Evolutionary conservation across 2,797 vertebrate species (phyloP), one percentile per base, ranked within the genome.

Genomic region (Typhlichthys subterraneus): DNA sequence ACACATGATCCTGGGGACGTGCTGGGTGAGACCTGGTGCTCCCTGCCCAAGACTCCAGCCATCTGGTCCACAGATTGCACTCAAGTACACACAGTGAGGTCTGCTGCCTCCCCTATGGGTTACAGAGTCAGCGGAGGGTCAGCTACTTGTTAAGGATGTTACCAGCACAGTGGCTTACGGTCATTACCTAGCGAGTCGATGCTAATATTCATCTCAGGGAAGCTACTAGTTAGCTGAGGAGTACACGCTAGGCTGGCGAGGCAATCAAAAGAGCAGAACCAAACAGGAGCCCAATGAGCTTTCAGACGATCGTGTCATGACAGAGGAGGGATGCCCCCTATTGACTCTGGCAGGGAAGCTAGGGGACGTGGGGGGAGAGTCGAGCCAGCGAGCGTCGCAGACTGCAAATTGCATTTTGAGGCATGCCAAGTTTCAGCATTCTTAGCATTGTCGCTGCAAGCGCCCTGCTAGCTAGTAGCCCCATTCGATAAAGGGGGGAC

Each of bases 251-350:
- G 49, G 9, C 53, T 19, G 52, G 61, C 5, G 61, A 59, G 51
- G 15, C 62, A 13, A 59, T 71, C 92, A 93, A 93, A 94, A 94
- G 91, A 91, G 88, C 89, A 84, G 88, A 91, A 87, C 88, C 90
- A 91, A 91, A 94, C 91, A 93, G 90, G 93, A 92, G 93, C 93
- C 93, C 91, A 93, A 96, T 95, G 95, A 95, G 94, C 94, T 94
- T 94, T 94, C 89, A 93, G 93, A 94, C 95, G 96, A 97, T 96
- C 95, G 96, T 95, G 94, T 96, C 95, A 94, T 93, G 95, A 96
- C 96, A 97, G 95, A 98, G 97, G 96, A 98, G 95, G 92, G 93
- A 95, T 98, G 96, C 95, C 96, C 97, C 96, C 97, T 97, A 94
- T 98, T 97, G 96, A 97, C 96, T 96, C 93, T 93, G 94, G 93